Evolutionary conservation across 1,140 invertebrate genomes (phyloP).

Genomic region (Venustaconcha ellipsiformis): DNA sequence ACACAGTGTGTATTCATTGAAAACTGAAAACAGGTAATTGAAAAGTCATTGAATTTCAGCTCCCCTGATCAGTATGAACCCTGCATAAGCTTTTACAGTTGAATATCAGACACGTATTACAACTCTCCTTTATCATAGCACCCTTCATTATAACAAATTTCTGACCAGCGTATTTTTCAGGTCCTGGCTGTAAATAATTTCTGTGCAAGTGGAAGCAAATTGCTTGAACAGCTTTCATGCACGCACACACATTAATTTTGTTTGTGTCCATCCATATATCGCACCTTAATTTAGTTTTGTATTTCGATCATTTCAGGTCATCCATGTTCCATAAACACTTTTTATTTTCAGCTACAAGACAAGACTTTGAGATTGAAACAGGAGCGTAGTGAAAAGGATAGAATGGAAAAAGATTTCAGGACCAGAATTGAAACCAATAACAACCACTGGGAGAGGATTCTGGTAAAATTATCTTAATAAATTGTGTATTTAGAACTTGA

Average conservation of each 20-base stretch:
- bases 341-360: constrained; percentile 62
- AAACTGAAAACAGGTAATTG: too few relatives aligned
- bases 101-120: too few relatives aligned
- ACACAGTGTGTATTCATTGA: too few relatives aligned
- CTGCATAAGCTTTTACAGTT: too few relatives aligned
- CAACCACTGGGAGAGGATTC: constrained; percentile 58
- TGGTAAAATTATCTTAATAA: constrained; percentile 35
- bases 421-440: constrained; percentile 60
- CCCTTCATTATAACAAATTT: too few relatives aligned
- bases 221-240: not conserved
- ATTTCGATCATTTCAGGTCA: too few relatives aligned
- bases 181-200: too few relatives aligned
- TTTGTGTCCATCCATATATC: not conserved
- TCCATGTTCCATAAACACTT: not conserved
- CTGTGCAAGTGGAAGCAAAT: not conserved
- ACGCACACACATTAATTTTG: not conserved
- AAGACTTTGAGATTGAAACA: constrained; percentile 61
- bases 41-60: too few relatives aligned
- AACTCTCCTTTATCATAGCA: too few relatives aligned
- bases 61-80: too few relatives aligned
- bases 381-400: constrained; percentile 62
- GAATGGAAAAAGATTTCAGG: constrained; percentile 58
- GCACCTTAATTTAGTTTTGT: too few relatives aligned
- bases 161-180: too few relatives aligned
- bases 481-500: not conserved